These are phyloP conservation scores for Chloroclysta siterata DNA, from an alignment of 2,888 invertebrate genomes.

Conservation along the genomic window DNA sequence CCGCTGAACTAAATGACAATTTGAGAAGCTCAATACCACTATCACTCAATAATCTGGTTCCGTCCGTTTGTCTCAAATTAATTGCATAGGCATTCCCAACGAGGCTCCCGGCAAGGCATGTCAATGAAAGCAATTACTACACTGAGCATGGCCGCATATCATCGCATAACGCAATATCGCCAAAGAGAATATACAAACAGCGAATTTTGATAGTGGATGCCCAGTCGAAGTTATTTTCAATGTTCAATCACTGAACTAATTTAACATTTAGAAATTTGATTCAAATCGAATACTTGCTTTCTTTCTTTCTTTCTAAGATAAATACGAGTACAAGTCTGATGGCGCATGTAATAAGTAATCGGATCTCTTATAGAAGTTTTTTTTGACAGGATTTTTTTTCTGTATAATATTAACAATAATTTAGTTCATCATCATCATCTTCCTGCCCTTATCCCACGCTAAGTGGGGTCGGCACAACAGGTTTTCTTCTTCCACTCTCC, in stretches of 20 bases:
- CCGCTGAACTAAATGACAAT: slow-evolving; percentile 32
- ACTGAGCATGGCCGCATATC: slow-evolving; percentile 47
- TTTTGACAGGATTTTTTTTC: too few species aligned
- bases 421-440: too few species aligned
- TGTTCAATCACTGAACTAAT: not conserved
- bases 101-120: slow-evolving; percentile 65
- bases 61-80: slow-evolving; percentile 72
- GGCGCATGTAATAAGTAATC: too few species aligned
- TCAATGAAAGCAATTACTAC: slow-evolving; percentile 79
- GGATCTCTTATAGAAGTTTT: too few species aligned
- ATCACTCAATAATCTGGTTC: slow-evolving; percentile 60
- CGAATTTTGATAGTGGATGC: slow-evolving; percentile 2
- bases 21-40: slow-evolving; percentile 44
- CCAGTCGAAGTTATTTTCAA: not conserved
- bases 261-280: not conserved
- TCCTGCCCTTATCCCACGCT: too few species aligned
- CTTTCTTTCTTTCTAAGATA: too few species aligned
- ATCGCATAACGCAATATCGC: slow-evolving; percentile 44
- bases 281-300: too few species aligned
- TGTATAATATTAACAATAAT: too few species aligned
- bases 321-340: not conserved
- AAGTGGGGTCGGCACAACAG: too few species aligned
- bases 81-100: slow-evolving; percentile 75
- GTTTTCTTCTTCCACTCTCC: too few species aligned
- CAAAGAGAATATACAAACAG: not conserved